phyloP scores from a whole-genome alignment of 2,888 invertebrate species.

The Clostera curtula region DNA sequence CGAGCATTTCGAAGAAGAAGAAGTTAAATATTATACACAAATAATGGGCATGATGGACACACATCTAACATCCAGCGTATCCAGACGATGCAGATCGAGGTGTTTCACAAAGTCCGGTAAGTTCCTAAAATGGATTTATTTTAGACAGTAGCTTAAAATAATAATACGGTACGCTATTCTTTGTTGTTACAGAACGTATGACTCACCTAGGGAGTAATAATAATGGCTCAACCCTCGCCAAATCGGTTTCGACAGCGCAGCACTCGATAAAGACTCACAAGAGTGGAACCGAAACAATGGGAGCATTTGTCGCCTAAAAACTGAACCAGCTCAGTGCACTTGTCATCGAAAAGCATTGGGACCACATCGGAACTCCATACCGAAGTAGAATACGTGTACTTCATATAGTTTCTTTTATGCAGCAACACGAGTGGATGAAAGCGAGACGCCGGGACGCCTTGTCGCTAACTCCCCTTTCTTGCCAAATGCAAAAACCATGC shows the following conservation, averaged over 20 bases:
- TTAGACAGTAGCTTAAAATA: no score
- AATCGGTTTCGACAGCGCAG: conserved; percentile 16
- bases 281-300: conserved; percentile 56
- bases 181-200: no score
- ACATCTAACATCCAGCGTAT: no score
- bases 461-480: conserved; percentile 54
- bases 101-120: no score
- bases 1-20: no score
- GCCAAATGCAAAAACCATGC: conserved; percentile 60
- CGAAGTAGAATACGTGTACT: conserved; percentile 33
- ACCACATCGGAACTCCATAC: conserved; percentile 54
- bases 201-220: no score
- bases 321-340: conserved; percentile 57
- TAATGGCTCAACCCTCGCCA: conserved; percentile 7
- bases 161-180: no score
- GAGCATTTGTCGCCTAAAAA: conserved; percentile 64
- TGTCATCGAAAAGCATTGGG: conserved; percentile 70
- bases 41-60: no score
- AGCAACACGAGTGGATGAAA: conserved; percentile 64
- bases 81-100: no score
- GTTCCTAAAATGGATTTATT: no score
- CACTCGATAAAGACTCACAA: conserved; percentile 37
- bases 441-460: conserved; percentile 56
- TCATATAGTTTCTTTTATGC: conserved; percentile 55
- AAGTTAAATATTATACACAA: no score